phyloP scores from a whole-genome alignment of 1,140 invertebrate genomes.

The Lordiphosa collinella region DNA sequence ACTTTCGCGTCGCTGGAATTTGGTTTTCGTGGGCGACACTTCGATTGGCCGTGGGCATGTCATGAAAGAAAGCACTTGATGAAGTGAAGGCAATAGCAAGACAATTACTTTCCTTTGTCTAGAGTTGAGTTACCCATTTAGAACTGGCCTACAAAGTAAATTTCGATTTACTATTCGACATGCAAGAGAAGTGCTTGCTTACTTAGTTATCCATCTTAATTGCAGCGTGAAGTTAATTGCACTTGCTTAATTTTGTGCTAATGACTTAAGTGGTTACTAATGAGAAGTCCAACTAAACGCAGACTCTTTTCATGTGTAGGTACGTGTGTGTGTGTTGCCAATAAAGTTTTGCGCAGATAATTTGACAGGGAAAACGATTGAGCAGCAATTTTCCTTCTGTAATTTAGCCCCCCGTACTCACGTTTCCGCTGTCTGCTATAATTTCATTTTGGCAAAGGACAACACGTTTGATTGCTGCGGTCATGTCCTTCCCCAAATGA shows the following conservation, averaged over 20 bases:
- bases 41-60: slow-evolving; percentile 46
- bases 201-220: slow-evolving; percentile 20
- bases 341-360: slow-evolving; percentile 18
- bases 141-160: slow-evolving; percentile 25
- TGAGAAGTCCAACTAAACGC: not conserved
- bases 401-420: slow-evolving; percentile 9
- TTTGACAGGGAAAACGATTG: slow-evolving; percentile 36
- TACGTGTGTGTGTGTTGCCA: too few relatives aligned
- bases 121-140: slow-evolving; percentile 3
- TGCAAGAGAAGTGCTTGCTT: not conserved
- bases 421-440: slow-evolving; percentile 20
- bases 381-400: slow-evolving; percentile 19
- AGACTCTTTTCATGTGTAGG: not conserved
- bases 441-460: slow-evolving; percentile 40
- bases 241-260: slow-evolving; percentile 28
- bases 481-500: slow-evolving; percentile 57
- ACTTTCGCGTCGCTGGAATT: slow-evolving; percentile 2
- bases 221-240: slow-evolving; percentile 49
- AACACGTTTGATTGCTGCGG: slow-evolving; percentile 47
- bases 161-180: slow-evolving; percentile 5
- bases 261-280: slow-evolving; percentile 14
- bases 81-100: slow-evolving; percentile 5
- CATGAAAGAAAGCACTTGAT: slow-evolving; percentile 62
- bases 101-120: slow-evolving; percentile 47
- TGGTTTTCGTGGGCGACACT: slow-evolving; percentile 30